Evolutionary conservation across 2,888 invertebrate genomes (phyloP).

Genomic region (Eristalis arbustorum): DNA sequence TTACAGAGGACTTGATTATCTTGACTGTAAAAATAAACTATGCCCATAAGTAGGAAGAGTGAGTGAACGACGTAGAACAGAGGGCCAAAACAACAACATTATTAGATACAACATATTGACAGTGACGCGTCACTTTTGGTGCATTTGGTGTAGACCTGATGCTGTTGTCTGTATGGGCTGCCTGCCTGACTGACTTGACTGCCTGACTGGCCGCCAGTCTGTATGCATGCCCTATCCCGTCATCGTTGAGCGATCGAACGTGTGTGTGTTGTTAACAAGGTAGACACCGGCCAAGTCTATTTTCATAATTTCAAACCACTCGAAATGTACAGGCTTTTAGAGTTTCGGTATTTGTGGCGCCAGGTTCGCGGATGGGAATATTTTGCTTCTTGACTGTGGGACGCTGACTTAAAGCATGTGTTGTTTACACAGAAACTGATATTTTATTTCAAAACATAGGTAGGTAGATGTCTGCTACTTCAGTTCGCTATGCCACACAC

Average conservation of each 20-base stretch:
- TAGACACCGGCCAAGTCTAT: constrained; percentile 55
- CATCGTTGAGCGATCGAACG: not conserved
- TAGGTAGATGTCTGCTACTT: constrained; percentile 49
- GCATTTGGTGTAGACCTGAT: constrained; percentile 54
- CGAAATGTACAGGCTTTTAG: constrained; percentile 67
- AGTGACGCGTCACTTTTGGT: constrained; percentile 78
- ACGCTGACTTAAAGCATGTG: constrained; percentile 70
- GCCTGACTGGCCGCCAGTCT: not conserved
- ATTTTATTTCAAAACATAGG: constrained; percentile 78
- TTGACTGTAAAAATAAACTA: constrained; percentile 64
- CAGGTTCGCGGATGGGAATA: constrained; percentile 65
- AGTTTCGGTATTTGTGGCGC: constrained; percentile 67
- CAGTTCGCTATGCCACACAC: not conserved
- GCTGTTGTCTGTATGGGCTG: constrained; percentile 1
- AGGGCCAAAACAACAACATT: constrained; percentile 68
- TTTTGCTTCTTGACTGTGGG: constrained; percentile 61
- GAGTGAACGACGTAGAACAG: constrained; percentile 43
- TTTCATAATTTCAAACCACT: constrained; percentile 64
- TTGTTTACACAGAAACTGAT: constrained; percentile 80
- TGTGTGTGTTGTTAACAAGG: constrained; percentile 21
- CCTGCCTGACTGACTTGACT: not conserved
- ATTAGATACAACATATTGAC: constrained; percentile 74
- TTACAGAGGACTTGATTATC: constrained; percentile 68
- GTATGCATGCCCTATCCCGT: not conserved
- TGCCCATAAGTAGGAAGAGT: constrained; percentile 38